Base-by-base conservation (phyloP, 2,888 invertebrate species). In the Melitaea athalia region DNA sequence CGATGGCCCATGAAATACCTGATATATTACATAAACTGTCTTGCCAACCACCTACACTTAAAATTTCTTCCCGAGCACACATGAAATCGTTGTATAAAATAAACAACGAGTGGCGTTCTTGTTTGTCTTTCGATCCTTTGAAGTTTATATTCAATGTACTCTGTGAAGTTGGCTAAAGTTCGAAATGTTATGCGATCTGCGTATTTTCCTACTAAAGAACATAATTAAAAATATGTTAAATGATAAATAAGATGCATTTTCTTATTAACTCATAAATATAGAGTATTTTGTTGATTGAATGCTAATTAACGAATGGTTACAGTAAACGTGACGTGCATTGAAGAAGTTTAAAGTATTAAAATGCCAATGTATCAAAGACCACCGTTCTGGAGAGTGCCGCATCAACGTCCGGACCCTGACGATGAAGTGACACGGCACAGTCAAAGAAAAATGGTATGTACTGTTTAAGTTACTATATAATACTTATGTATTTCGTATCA, bases 351-450 rank as follows among this genome's bases (percentile, higher is more conserved):
- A 42, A 38, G 42, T 11, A 42, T 4, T 10, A 57, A 42, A 52
- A 94, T 94, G 94, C 93, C 94, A 17, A 75, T 79, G 77, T 94
- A 94, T 85, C 94, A 95, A 81, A 89, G 95, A 75, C 95, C 95
- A 60, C 90, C 94, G 59, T 95, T 95, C 85, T 95, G 95, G 95
- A 89, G 93, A 50, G 86, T 93, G 55, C 94, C 93, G 8, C 87
- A 88, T 74, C 86, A 86, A 72, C 84, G 92, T 11, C 81, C 71
- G 3, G 92, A 93, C 73, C 93, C 93, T 69, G 93, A 87, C 59
- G 87, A 91, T 68, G 89, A 85, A 69, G 77, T 83, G 59, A 83
- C 88, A 68, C 81, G 81, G 71, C 86, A 85, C 71, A 81, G 85
- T 61, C 85, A 84, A 70, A 80, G 57, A 33, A 63, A 75, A 74